Evolutionary conservation across 2,797 vertebrate species (phyloP), one percentile per base, ranked within the genome.

Genomic region (Spizella passerina): DNA sequence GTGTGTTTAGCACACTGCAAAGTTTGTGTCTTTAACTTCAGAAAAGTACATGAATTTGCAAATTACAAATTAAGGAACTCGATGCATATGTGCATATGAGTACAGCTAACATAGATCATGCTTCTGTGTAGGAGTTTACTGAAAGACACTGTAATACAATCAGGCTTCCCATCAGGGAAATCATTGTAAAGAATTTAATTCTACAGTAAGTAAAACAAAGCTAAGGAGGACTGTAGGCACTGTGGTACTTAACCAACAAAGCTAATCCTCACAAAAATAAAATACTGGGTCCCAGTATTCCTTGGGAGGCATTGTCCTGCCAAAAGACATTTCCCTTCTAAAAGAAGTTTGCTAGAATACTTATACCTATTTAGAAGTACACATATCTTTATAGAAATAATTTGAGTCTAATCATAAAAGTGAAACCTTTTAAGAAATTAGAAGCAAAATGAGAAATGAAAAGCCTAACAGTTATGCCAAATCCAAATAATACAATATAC

Each of bases 1-100:
- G 43, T 43, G 27, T 59, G 36, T 88, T 95, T 79, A 61, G 50
- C 23, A 66, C 30, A 27, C 24, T 56, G 52, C 17, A n/a, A 77
- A 56, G 34, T 56, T 57, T 50, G 12, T 15, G 26, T 52, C 75
- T 79, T 88, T 92, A 81, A 96, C 55, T 84, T 95, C 71, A 96
- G 92, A 93, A 75, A 69, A n/a, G 13, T 14, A 38, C 10, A 8
- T 8, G 32, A 38, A 46, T 65, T 38, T 38, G 10, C 39, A 65
- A 46, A 46, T n/a, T 38, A 65, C 41, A 17, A 38, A 38, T 17
- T 13, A 38, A 65, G 50, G 32, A 55, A 55, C 14, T 77, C 21
- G 8, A n/a, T 46, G 50, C 27, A 26, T n/a, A n/a, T 44, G n/a
- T 46, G 50, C 27, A 26, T n/a, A n/a, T 44, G n/a, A 76, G 47